phyloP scores from a whole-genome alignment of 2,797 vertebrate genomes.

The Bradypodion pumilum region DNA sequence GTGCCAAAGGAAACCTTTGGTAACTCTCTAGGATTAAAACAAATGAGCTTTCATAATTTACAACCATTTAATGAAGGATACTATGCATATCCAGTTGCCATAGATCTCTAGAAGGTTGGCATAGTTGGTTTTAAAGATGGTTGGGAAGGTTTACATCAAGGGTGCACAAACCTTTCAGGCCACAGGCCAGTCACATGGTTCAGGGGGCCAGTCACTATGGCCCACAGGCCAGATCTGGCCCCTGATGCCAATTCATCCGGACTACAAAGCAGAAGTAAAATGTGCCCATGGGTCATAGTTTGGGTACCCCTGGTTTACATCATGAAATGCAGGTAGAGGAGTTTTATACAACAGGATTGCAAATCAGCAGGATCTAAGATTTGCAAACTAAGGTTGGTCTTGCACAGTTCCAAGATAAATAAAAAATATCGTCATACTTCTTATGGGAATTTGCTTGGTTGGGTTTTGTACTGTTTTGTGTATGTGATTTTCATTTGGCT shows the following conservation, averaged over 20 bases:
- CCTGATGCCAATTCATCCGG: too few relatives aligned
- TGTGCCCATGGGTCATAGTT: too few relatives aligned
- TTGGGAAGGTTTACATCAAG: too few relatives aligned
- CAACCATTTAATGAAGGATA: not conserved
- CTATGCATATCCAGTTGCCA: not conserved
- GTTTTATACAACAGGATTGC: not conserved
- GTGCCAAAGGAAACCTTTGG: constrained; percentile 53
- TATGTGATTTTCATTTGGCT: too few relatives aligned
- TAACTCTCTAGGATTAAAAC: constrained; percentile 41
- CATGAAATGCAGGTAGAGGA: not conserved
- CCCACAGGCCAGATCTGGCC: too few relatives aligned
- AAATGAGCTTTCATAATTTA: constrained; percentile 6
- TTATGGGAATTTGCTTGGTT: too few relatives aligned
- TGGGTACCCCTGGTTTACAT: too few relatives aligned
- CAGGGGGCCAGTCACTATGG: too few relatives aligned
- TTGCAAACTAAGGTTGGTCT: not conserved
- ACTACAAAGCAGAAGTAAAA: too few relatives aligned
- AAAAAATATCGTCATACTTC: not conserved
- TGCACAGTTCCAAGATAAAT: not conserved
- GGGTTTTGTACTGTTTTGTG: too few relatives aligned
- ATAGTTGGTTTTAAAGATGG: not conserved
- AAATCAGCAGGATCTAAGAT: not conserved
- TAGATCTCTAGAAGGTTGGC: not conserved
- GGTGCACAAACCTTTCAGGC: too few relatives aligned
- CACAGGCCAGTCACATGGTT: too few relatives aligned